Conservation (phyloP, 2,797 vertebrate genomes). For the Trematomus bernacchii region DNA sequence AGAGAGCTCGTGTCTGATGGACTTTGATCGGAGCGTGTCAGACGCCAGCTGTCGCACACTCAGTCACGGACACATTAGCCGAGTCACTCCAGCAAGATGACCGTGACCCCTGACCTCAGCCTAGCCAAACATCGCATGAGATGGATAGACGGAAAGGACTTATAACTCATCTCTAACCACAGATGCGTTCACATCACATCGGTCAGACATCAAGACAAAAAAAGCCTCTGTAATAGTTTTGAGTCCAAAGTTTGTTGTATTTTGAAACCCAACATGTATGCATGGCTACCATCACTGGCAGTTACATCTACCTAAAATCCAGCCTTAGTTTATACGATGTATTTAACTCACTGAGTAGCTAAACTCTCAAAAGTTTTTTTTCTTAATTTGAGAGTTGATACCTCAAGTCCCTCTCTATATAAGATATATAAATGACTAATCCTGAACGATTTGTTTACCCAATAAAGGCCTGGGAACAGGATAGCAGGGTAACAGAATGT, state of each 20-base stretch:
- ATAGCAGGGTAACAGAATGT: background rate
- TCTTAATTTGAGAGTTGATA: background rate
- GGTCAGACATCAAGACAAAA: background rate
- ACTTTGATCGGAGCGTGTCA: conserved; percentile 37
- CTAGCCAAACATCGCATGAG: conserved; percentile 19
- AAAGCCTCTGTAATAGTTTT: background rate
- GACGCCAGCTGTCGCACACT: conserved; percentile 46
- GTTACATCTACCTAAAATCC: background rate
- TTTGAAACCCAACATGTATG: background rate
- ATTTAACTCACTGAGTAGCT: background rate
- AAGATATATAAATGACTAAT: background rate
- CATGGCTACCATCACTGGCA: background rate
- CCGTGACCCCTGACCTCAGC: conserved; percentile 51
- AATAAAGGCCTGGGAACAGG: background rate
- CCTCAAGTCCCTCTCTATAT: background rate
- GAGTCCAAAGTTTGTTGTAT: background rate
- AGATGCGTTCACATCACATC: background rate
- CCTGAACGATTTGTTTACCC: background rate
- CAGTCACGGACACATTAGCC: conserved; percentile 16
- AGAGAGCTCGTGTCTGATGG: conserved; percentile 15
- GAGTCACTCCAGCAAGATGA: conserved; percentile 23
- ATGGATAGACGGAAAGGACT: conserved; percentile 28
- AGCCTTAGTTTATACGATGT: background rate
- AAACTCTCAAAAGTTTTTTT: background rate
- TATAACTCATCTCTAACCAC: conserved; percentile 22